Base-by-base conservation (phyloP, 2,888 invertebrate species). In the Brachycybe producta region DNA sequence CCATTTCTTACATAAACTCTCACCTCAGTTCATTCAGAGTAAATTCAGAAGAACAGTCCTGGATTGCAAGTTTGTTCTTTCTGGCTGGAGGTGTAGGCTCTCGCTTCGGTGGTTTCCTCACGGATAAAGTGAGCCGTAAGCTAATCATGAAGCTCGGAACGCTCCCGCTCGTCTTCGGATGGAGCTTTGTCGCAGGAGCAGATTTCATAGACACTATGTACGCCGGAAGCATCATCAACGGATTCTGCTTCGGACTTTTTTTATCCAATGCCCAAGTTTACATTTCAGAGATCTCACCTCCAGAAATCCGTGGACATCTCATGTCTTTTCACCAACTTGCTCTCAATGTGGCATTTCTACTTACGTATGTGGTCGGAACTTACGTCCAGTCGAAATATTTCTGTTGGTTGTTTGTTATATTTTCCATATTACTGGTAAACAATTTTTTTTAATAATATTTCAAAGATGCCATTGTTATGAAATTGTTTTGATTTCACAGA, bases 401-500 rank as follows among this genome's bases (percentile, higher is more conserved):
- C n/a, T n/a, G n/a, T n/a, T n/a, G n/a, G n/a, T n/a, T n/a, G n/a
- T n/a, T n/a, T n/a, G n/a, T n/a, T n/a, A n/a, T n/a, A n/a, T n/a
- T n/a, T n/a, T n/a, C n/a, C n/a, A n/a, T n/a, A n/a, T n/a, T n/a
- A n/a, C n/a, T n/a, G n/a, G n/a, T n/a, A n/a, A n/a, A n/a, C n/a
- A n/a, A n/a, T n/a, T n/a, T n/a, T n/a, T n/a, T n/a, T n/a, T n/a
- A n/a, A n/a, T n/a, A n/a, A n/a, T n/a, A n/a, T n/a, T n/a, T n/a
- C n/a, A n/a, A n/a, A n/a, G n/a, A n/a, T n/a, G n/a, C n/a, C n/a
- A n/a, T n/a, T n/a, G n/a, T n/a, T n/a, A n/a, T n/a, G n/a, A n/a
- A n/a, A n/a, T n/a, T n/a, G n/a, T 90, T 7, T 82, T 90, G 0
- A 62, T 87, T 40, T 81, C 88, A 1, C 85, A 85, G 65, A 72